Evolutionary conservation across 2,888 invertebrate genomes (phyloP).

Genomic region (Nephrotoma appendiculata): DNA sequence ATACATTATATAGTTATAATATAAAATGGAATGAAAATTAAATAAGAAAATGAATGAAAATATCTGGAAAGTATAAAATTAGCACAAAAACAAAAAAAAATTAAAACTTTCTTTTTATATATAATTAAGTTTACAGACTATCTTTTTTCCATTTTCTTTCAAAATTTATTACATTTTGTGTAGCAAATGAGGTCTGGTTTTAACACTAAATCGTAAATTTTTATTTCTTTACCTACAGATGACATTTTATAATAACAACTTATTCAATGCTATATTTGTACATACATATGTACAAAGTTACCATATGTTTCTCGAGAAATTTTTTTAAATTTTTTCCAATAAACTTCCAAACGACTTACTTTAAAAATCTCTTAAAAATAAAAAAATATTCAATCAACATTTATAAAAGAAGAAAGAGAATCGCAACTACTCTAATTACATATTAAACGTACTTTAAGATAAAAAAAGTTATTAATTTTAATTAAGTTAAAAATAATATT

Average conservation of each 20-base stretch:
- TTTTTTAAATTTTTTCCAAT: too few species aligned
- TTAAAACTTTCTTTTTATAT: not conserved
- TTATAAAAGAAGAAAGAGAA: not conserved
- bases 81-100: not conserved
- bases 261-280: too few species aligned
- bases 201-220: not conserved
- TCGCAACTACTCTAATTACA: not conserved
- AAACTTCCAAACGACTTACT: too few species aligned
- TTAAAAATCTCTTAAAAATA: too few species aligned
- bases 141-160: too few species aligned
- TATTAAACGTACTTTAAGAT: not conserved
- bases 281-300: too few species aligned
- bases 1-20: not conserved
- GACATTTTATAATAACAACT: too few species aligned
- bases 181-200: too few species aligned
- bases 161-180: too few species aligned
- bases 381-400: not conserved
- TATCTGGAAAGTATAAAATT: not conserved
- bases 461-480: not conserved
- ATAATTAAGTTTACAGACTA: not conserved
- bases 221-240: not conserved
- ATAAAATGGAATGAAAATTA: not conserved
- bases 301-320: too few species aligned
- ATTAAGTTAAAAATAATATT: not conserved
- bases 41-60: not conserved